Conservation (phyloP, 2,797 vertebrate genomes). For the Neolamprologus multifasciatus region DNA sequence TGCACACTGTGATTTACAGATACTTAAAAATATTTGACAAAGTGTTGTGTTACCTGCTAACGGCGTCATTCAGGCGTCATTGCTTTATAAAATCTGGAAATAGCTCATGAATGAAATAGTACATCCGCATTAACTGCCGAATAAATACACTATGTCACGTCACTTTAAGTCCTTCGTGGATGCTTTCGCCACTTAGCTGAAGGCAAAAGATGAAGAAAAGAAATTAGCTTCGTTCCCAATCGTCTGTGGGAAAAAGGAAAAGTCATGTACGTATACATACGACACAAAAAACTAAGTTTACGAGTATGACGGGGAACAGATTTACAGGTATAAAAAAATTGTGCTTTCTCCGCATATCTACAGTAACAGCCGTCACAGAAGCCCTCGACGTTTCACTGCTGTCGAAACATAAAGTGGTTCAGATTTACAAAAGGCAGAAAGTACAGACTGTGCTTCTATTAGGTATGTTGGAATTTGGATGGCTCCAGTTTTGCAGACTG, state of each 20-base stretch:
- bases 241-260: conserved; percentile 24
- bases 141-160: conserved; percentile 30
- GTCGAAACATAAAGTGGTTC: neutral
- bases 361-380: conserved; percentile 6
- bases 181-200: conserved; percentile 7
- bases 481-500: neutral
- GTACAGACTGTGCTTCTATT: neutral
- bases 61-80: neutral
- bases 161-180: conserved; percentile 2
- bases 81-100: conserved; percentile 39
- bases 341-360: conserved; percentile 36
- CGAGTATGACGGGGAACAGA: neutral
- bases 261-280: neutral
- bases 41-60: conserved; percentile 19
- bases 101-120: conserved; percentile 58
- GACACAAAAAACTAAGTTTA: neutral
- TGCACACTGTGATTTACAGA: conserved; percentile 36
- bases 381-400: neutral
- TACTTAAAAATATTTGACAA: conserved; percentile 1
- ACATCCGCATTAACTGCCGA: conserved; percentile 51
- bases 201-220: conserved; percentile 1
- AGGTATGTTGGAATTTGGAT: neutral
- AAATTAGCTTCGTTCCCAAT: conserved; percentile 7
- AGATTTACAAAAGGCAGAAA: neutral
- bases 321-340: conserved; percentile 30